These are phyloP conservation scores for Rallus crepitans DNA, from an alignment of 2,797 vertebrate species.

Conservation along the genomic window DNA sequence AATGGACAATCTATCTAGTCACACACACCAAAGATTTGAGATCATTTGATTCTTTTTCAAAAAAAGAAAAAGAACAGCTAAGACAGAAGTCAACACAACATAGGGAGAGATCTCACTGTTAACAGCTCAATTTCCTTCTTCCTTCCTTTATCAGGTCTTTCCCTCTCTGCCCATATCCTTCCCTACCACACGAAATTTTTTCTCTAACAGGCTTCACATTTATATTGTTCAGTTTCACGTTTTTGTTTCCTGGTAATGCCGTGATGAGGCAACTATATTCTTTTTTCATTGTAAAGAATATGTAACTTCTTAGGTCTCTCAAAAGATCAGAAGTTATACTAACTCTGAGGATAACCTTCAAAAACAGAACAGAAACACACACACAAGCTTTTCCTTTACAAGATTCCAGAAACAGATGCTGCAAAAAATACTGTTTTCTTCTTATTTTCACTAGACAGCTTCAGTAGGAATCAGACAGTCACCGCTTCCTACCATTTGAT, in stretches of 20 bases:
- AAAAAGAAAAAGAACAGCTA: not conserved
- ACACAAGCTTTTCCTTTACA: not conserved
- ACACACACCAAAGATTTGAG: not conserved
- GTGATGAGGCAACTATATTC: not conserved
- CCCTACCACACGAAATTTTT: not conserved
- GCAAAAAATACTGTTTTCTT: not conserved
- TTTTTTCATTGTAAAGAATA: not conserved
- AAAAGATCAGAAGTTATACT: not conserved
- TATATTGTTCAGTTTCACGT: not conserved
- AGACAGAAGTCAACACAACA: not conserved
- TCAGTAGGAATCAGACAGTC: not conserved
- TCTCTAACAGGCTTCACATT: not conserved
- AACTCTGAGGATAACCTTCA: not conserved
- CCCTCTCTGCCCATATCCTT: not conserved
- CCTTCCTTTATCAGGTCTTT: not conserved
- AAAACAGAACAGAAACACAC: not conserved
- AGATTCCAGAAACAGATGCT: not conserved
- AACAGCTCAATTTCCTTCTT: not conserved
- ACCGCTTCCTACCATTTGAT: not conserved
- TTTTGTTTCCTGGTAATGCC: no score
- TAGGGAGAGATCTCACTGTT: not conserved
- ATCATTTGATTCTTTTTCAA: not conserved
- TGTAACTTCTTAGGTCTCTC: not conserved
- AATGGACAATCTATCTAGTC: not conserved
- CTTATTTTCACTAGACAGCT: not conserved